Evolutionary conservation across 2,113 vertebrate species (phyloP).

Genomic region (Strix uralensis): DNA sequence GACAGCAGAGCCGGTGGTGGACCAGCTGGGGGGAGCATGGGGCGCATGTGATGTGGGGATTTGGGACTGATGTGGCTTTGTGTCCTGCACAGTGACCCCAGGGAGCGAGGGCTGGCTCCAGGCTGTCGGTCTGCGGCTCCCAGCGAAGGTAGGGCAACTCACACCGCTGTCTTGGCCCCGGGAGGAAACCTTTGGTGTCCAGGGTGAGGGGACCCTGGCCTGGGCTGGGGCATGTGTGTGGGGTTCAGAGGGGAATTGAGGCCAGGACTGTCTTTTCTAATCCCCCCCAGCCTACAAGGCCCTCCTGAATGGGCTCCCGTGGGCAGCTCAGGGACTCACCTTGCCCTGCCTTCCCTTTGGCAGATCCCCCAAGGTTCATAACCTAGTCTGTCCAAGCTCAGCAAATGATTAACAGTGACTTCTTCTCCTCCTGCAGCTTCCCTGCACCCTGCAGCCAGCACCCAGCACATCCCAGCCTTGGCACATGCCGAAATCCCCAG

Average conservation of each 20-base stretch:
- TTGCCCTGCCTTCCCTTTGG: not conserved
- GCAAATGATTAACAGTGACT: rapidly evolving
- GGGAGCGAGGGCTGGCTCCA: not conserved
- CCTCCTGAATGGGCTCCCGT: not conserved
- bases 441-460: not conserved
- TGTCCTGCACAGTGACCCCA: not conserved
- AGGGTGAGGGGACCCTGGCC: not conserved
- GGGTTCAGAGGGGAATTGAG: rapidly evolving
- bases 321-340: not conserved
- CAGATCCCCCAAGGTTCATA: not conserved
- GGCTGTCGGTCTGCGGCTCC: not conserved
- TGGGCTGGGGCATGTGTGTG: not conserved
- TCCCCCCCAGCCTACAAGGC: rapidly evolving
- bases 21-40: not conserved
- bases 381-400: not conserved
- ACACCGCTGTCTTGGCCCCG: too few relatives aligned
- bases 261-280: not conserved
- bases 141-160: not conserved
- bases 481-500: rapidly evolving
- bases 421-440: not conserved
- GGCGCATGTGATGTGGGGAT: rapidly evolving
- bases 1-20: not conserved
- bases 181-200: not conserved
- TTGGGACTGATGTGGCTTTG: not conserved
- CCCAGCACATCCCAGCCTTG: not conserved